Base-by-base conservation (phyloP, 2,113 vertebrate genomes). In the Percopsis transmontana region DNA sequence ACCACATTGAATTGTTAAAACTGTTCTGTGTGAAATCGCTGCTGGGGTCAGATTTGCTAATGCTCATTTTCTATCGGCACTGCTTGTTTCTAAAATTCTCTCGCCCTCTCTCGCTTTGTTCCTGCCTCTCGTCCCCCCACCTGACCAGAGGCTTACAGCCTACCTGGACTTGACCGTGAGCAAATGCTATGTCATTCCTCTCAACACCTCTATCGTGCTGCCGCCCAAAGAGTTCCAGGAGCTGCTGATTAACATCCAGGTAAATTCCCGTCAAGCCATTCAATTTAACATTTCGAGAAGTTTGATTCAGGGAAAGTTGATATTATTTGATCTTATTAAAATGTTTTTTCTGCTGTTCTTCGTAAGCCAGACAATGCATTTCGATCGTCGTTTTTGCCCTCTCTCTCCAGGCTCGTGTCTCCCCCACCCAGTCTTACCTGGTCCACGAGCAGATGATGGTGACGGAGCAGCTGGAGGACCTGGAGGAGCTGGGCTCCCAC, bases 191-290 rank as follows among this genome's bases (percentile, higher is more conserved):
- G 91, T 96, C 78, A 95, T 95, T 79, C 91, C 94, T 67, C 87
- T 96, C 74, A 96, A 96, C 82, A 95, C 93, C 15, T 96, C 95
- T 11, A 90, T 96, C 70, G 95, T 96, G 70, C 95, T 96, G 95
- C 94, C 94, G 0, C 95, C 95, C 27, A 94, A 88, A 84, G 95
- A 93, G 82, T 91, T 96, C 38, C 52, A 94, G 90, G 95, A 96
- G 68, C 83, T 96, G 67, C 90, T 96, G 59, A 88, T 94, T 79
- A 96, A 96, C 84, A 95, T 96, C 76, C 93, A 94, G 94, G 94
- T 96, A 79, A 4, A 13, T 15, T 33, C 5, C 5, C 5, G 27
- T 7, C 5, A 33, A 33, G 27, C 27, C 0, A 7, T 7, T 33
- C 27, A 27, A 27, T 27, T 27, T 27, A 27, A 27, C 27, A n/a